A percentile compares a stretch with the other conserved stretches of the same genome.
phyloP scores from a whole-genome alignment of 2,888 invertebrate genomes.

The Dynastes hyllus region DNA sequence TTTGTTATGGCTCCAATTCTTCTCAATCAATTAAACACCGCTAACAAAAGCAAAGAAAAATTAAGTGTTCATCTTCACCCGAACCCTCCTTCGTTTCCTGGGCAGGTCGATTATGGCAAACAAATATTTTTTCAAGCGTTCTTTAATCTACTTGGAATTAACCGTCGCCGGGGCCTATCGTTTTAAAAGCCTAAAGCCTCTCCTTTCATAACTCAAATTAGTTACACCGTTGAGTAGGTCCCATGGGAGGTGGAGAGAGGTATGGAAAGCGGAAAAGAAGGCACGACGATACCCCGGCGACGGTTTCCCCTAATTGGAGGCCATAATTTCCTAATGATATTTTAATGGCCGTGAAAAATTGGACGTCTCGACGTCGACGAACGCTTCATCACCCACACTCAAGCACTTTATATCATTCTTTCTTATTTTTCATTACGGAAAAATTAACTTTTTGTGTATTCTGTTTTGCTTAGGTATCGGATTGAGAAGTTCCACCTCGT shows the following conservation, averaged over 20 bases:
- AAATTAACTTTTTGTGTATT: background rate
- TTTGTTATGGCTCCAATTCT: background rate
- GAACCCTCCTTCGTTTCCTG: background rate
- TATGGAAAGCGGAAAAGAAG: background rate
- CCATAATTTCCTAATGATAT: slow-evolving; percentile 47
- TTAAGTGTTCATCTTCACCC: slow-evolving; percentile 17
- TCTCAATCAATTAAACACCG: background rate
- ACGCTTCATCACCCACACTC: background rate
- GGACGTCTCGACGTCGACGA: slow-evolving; percentile 9
- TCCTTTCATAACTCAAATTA: slow-evolving; percentile 29
- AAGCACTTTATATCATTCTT: background rate
- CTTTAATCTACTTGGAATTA: slow-evolving; percentile 28
- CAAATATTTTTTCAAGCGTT: slow-evolving; percentile 31
- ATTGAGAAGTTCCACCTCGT: too few species aligned
- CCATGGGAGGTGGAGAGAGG: background rate
- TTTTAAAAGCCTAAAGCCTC: slow-evolving; percentile 15
- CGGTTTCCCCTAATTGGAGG: slow-evolving; percentile 41
- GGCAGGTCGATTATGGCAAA: slow-evolving; percentile 10
- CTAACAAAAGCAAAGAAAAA: background rate
- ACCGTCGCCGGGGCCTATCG: background rate
- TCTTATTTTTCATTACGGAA: background rate
- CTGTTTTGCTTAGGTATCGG: background rate
- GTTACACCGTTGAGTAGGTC: slow-evolving; percentile 18
- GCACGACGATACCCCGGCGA: slow-evolving; percentile 4
- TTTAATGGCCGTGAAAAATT: slow-evolving; percentile 50